Conservation (phyloP, 2,113 vertebrate species). For the Telmatochromis sp. region DNA sequence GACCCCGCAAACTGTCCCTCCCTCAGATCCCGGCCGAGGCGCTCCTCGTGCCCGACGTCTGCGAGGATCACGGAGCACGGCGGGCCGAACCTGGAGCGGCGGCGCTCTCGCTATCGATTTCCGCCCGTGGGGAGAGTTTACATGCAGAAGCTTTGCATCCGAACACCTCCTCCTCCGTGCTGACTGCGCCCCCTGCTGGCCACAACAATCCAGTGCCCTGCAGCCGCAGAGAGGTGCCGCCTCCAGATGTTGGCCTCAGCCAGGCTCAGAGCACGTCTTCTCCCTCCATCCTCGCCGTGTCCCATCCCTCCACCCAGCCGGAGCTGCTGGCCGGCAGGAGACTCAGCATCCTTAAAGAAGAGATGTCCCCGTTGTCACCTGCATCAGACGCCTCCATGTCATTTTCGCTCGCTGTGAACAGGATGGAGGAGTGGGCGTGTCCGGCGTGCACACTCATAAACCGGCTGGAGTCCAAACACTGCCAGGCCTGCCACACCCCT, state of each 20-base stretch:
- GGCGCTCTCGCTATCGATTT: background rate
- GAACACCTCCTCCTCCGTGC: background rate
- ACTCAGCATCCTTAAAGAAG: constrained; percentile 44
- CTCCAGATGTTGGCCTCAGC: constrained; percentile 11
- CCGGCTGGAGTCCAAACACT: constrained; percentile 67
- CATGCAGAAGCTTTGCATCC: background rate
- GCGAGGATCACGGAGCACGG: background rate
- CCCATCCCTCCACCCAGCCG: background rate
- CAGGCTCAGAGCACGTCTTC: background rate
- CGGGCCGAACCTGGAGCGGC: background rate
- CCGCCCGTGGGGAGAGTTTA: background rate
- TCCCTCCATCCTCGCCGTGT: background rate
- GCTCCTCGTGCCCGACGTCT: constrained; percentile 59
- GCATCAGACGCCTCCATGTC: background rate
- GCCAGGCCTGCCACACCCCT: constrained; percentile 77
- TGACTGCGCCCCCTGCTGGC: background rate
- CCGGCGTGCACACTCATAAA: constrained; percentile 82
- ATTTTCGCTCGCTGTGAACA: background rate
- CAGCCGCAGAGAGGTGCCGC: constrained; percentile 81
- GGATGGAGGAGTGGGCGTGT: constrained; percentile 73
- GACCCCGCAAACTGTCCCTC: constrained; percentile 82
- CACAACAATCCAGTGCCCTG: constrained; percentile 80
- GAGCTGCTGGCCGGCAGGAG: constrained; percentile 51
- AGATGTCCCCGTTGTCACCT: constrained; percentile 35
- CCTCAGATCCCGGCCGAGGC: constrained; percentile 83